A percentile compares a stretch with the other conserved stretches of the same genome.
These are phyloP conservation scores for Neosilurus hyrtlii DNA, from an alignment of 2,797 vertebrate genomes.

Conservation along the genomic window DNA sequence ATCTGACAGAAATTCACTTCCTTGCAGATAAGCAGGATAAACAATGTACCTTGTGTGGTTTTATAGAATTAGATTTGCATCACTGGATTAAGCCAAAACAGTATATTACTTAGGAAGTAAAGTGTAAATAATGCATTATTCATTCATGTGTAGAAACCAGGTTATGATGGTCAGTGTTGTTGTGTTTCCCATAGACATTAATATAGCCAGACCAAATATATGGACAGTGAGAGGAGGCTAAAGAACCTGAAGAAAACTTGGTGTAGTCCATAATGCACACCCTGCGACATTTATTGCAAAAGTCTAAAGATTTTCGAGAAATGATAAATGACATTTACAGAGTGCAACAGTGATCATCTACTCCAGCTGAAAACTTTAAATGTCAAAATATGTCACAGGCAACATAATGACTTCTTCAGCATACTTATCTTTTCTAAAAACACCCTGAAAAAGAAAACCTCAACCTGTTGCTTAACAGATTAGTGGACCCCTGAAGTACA, in stretches of 20 bases:
- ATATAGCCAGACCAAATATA: too few relatives aligned
- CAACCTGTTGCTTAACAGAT: conserved; percentile 38
- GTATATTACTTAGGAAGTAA: neutral
- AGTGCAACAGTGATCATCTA: conserved; percentile 10
- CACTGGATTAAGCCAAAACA: neutral
- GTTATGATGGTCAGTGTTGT: neutral
- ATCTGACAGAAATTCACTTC: conserved; percentile 71
- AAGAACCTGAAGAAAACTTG: neutral
- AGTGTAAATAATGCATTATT: neutral
- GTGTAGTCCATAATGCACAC: neutral
- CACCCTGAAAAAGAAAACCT: neutral
- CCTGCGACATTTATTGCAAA: conserved; percentile 2
- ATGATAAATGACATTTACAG: conserved; percentile 1
- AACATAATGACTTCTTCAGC: conserved; percentile 6
- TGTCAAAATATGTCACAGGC: conserved; percentile 15
- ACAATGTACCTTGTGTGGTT: neutral
- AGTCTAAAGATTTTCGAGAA: neutral
- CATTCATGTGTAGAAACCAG: neutral
- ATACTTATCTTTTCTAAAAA: conserved; percentile 25
- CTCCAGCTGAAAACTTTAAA: conserved; percentile 23
- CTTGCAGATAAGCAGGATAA: conserved; percentile 61
- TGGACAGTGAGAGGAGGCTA: neutral
- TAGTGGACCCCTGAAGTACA: conserved; percentile 26
- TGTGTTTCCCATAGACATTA: neutral
- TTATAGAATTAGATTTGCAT: neutral